A percentile compares a stretch with the other conserved stretches of the same genome.
Evolutionary conservation across 2,113 vertebrate species (phyloP).

Genomic region (Kryptolebias marmoratus): DNA sequence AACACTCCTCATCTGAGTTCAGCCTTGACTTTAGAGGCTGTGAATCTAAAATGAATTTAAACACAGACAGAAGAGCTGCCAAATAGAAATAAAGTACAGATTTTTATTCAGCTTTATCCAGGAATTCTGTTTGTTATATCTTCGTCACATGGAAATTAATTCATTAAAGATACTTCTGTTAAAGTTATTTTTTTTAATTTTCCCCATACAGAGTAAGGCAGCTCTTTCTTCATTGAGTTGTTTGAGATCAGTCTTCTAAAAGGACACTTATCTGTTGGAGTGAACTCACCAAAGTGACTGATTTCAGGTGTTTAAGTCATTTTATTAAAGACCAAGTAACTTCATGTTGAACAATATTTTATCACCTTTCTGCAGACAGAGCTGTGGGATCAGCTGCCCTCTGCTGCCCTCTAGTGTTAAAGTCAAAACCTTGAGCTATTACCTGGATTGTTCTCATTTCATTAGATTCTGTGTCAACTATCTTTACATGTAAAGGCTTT

Average conservation of each 20-base stretch:
- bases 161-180: accelerated
- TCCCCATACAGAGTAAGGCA: not conserved
- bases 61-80: too few relatives aligned
- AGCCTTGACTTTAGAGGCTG: not conserved
- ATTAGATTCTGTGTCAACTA: too few relatives aligned
- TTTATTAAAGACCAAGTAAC: not conserved
- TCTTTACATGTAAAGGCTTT: too few relatives aligned
- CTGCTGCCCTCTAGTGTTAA: slow-evolving; percentile 44
- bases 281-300: not conserved
- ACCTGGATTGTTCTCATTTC: too few relatives aligned
- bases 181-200: not conserved
- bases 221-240: not conserved
- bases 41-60: not conserved
- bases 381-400: not conserved
- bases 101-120: not conserved
- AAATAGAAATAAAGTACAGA: not conserved
- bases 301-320: not conserved
- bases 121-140: not conserved
- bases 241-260: not conserved
- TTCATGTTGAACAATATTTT: too few relatives aligned
- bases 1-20: not conserved
- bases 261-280: not conserved
- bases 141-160: too few relatives aligned
- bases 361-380: not conserved
- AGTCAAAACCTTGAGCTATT: accelerated